Percentiles rank a stretch among this genome's conserved stretches.
These are phyloP conservation scores for Caenorhabditis sp. DNA, from an alignment of 2,888 invertebrate genomes.

Conservation along the genomic window DNA sequence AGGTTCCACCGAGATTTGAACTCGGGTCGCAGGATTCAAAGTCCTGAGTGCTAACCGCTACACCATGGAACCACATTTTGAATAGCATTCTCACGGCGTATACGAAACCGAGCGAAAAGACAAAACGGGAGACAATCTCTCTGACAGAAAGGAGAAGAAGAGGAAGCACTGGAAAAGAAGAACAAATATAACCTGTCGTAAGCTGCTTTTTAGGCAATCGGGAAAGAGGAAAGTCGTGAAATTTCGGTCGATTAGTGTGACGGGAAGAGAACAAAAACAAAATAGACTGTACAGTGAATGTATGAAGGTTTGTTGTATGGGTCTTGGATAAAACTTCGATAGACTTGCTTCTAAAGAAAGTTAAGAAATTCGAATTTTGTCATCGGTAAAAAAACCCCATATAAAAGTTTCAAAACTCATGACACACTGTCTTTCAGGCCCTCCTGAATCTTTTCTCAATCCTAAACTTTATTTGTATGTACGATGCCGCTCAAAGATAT, in stretches of 20 bases:
- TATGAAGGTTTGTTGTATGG: not conserved
- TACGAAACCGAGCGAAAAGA: not conserved
- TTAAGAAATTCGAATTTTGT: no score
- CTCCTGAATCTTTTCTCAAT: no score
- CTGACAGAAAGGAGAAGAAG: not conserved
- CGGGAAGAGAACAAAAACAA: conserved; percentile 8
- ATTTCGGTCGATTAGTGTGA: conserved; percentile 20
- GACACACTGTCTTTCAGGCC: no score
- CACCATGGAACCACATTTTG: conserved; percentile 70
- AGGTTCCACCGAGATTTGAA: conserved; percentile 78
- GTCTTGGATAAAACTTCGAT: not conserved
- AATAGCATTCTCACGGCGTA: not conserved
- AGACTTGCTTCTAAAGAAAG: no score
- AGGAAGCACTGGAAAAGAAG: not conserved
- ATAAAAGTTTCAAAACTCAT: no score
- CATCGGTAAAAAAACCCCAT: no score
- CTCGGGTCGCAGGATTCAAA: conserved; percentile 77
- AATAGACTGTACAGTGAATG: not conserved
- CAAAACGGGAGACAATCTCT: not conserved
- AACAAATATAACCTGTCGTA: conserved; percentile 47
- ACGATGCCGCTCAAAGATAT: no score
- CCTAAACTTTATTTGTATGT: no score
- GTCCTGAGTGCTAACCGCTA: conserved; percentile 78
- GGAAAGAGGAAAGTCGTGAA: conserved; percentile 30
- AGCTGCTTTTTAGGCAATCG: conserved; percentile 32